Percentiles rank a stretch among this genome's conserved stretches.
phyloP scores from a whole-genome alignment of 2,113 vertebrate species.

The Anser cygnoides region DNA sequence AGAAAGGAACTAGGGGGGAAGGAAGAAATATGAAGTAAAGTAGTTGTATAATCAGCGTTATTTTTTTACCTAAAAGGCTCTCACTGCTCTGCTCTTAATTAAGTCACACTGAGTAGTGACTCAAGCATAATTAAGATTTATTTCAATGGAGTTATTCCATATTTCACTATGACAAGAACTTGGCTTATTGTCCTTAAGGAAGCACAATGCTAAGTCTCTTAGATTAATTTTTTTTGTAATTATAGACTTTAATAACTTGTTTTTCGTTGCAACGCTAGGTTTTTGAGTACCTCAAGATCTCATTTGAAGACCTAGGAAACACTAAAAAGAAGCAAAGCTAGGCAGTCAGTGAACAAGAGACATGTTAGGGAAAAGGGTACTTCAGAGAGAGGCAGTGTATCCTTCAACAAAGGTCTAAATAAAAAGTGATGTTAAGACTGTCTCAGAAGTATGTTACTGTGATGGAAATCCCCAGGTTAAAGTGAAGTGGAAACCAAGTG shows the following conservation, averaged over 20 bases:
- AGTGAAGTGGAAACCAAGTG: background rate
- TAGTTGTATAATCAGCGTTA: background rate
- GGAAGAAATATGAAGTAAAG: background rate
- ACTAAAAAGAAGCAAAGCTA: background rate
- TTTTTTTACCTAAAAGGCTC: constrained; percentile 24
- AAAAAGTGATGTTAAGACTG: background rate
- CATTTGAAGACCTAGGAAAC: constrained; percentile 17
- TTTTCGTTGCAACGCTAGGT: constrained; percentile 30
- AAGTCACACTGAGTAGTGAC: constrained; percentile 53
- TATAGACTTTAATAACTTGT: constrained; percentile 56
- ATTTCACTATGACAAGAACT: constrained; percentile 59
- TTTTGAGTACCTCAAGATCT: constrained; percentile 32
- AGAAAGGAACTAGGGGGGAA: background rate
- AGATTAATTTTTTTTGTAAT: constrained; percentile 54
- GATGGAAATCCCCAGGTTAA: background rate
- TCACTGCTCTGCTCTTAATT: constrained; percentile 48
- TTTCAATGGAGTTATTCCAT: constrained; percentile 47
- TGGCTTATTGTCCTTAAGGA: constrained; percentile 55
- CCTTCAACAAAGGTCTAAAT: background rate
- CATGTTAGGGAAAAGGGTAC: background rate
- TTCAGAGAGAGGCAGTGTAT: background rate
- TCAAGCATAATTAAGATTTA: constrained; percentile 66
- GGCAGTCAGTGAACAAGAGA: background rate
- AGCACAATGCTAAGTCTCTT: constrained; percentile 31
- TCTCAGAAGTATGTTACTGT: background rate